Conservation (phyloP, 2,797 vertebrate species). For the Helicolenus hilgendorfi region DNA sequence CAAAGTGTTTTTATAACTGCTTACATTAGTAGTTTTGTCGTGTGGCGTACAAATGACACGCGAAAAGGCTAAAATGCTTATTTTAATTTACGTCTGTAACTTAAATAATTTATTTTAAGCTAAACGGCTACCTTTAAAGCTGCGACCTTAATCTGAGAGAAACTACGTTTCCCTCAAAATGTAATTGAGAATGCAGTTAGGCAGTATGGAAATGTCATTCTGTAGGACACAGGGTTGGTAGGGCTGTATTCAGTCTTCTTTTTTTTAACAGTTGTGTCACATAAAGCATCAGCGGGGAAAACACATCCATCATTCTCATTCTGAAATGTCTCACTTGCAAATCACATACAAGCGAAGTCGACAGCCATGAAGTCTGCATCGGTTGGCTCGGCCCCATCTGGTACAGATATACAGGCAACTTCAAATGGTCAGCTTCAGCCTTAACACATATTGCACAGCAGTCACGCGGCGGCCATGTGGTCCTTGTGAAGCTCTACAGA, state of each 20-base stretch:
- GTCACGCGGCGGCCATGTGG: conserved; percentile 43
- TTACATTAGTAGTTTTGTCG: too few species aligned
- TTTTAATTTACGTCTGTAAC: too few species aligned
- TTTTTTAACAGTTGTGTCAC: conserved; percentile 42
- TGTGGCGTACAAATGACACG: too few species aligned
- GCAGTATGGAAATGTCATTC: too few species aligned
- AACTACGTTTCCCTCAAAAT: too few species aligned
- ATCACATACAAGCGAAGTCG: conserved; percentile 39
- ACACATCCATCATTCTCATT: conserved; percentile 76
- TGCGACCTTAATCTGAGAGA: too few species aligned
- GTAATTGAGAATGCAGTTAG: too few species aligned
- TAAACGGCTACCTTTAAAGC: background rate
- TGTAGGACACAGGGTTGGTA: background rate
- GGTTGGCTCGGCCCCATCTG: conserved; percentile 66
- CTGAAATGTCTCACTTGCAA: conserved; percentile 55
- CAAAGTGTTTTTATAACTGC: too few species aligned
- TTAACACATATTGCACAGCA: conserved; percentile 36
- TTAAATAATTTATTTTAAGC: too few species aligned
- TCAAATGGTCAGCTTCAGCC: conserved; percentile 68
- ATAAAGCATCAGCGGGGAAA: conserved; percentile 44
- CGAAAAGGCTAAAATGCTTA: too few species aligned
- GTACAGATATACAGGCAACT: conserved; percentile 64
- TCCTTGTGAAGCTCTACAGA: conserved; percentile 38
- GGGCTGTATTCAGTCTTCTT: background rate
- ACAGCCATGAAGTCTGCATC: conserved; percentile 52